These are phyloP conservation scores for Miniopterus natalensis DNA, from an alignment of 2,113 vertebrate species.

Conservation along the genomic window DNA sequence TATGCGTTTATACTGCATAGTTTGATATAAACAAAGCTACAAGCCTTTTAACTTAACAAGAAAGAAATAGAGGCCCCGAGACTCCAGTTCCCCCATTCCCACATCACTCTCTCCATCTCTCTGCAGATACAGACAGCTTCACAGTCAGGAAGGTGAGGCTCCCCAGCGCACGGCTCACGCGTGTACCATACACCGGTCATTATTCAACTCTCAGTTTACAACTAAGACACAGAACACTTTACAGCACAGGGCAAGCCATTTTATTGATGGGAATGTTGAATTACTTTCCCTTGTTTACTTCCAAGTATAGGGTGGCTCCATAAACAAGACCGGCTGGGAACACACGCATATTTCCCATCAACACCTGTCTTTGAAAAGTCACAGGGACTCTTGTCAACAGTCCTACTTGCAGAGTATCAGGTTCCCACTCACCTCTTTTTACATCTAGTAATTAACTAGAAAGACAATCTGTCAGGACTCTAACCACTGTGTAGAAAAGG, in stretches of 20 bases:
- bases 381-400: conserved; percentile 85
- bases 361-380: conserved; percentile 60
- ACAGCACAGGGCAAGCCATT: conserved; percentile 10
- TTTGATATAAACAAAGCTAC: conserved; percentile 20
- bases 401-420: conserved; percentile 85
- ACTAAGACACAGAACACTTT: conserved; percentile 38
- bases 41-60: not conserved
- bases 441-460: conserved; percentile 85
- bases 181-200: not conserved
- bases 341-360: conserved; percentile 66
- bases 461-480: conserved; percentile 85
- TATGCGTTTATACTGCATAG: not conserved
- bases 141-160: conserved; percentile 25
- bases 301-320: not conserved
- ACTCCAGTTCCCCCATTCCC: conserved; percentile 7
- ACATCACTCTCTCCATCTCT: conserved; percentile 1
- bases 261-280: not conserved
- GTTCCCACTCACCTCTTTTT: conserved; percentile 85
- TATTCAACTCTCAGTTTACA: conserved; percentile 22
- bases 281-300: conserved; percentile 50
- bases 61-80: not conserved
- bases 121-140: conserved; percentile 48
- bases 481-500: conserved; percentile 76
- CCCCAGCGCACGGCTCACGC: not conserved
- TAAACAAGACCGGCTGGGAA: conserved; percentile 40